phyloP scores from a whole-genome alignment of 2,797 vertebrate genomes.

The Furcifer pardalis region DNA sequence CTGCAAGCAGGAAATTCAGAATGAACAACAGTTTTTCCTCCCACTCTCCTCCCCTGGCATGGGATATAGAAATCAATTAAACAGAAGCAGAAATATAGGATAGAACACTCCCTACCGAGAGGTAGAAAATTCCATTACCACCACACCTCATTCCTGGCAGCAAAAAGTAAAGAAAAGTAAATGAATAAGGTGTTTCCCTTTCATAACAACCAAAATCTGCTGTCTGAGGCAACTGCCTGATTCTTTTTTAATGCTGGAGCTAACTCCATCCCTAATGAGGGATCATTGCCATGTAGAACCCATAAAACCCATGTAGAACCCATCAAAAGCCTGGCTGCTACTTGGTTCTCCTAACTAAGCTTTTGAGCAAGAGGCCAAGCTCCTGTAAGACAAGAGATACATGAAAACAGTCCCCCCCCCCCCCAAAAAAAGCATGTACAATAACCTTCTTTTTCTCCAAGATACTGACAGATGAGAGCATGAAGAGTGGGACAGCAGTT shows the following conservation, averaged over 20 bases:
- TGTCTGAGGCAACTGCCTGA: too few relatives aligned
- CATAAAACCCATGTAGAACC: too few relatives aligned
- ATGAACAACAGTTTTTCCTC: background rate
- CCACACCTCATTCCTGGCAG: too few relatives aligned
- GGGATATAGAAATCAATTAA: background rate
- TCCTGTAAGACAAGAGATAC: background rate
- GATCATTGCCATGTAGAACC: background rate
- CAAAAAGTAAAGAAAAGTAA: too few relatives aligned
- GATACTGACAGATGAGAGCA: background rate
- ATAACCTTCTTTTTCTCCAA: background rate
- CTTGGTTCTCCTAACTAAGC: background rate
- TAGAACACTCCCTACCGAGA: background rate
- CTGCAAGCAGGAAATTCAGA: background rate
- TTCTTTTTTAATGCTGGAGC: background rate
- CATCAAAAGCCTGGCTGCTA: background rate
- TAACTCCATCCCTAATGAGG: background rate
- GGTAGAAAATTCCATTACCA: too few relatives aligned
- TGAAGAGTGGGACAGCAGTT: background rate
- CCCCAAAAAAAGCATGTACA: background rate
- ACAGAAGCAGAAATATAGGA: background rate
- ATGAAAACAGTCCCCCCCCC: background rate
- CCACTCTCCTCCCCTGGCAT: background rate
- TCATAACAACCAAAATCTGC: too few relatives aligned
- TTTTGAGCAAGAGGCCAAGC: background rate
- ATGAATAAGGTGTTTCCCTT: too few relatives aligned